Conservation (phyloP, 2,797 vertebrate species). For the Ctenopoma kingsleyae region DNA sequence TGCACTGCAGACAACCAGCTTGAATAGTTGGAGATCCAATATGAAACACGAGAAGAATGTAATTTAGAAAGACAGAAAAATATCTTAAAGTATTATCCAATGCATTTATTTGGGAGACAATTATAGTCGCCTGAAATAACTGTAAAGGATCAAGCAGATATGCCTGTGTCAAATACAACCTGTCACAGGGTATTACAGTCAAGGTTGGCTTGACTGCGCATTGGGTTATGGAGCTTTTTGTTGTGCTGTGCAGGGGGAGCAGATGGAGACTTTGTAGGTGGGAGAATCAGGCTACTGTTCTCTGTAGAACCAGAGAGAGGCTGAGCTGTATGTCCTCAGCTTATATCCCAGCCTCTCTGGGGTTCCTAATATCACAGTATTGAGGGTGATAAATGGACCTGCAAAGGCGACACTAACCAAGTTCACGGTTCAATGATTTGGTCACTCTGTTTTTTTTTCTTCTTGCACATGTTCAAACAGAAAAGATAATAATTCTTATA, state of each 20-base stretch:
- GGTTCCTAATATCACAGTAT: slow-evolving; percentile 74
- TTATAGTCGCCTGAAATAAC: slow-evolving; percentile 55
- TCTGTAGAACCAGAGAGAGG: slow-evolving; percentile 68
- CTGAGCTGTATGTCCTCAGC: slow-evolving; percentile 77
- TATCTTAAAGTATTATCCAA: slow-evolving; percentile 47
- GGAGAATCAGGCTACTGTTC: slow-evolving; percentile 84
- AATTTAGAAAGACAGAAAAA: slow-evolving; percentile 61
- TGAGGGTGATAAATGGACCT: slow-evolving; percentile 82
- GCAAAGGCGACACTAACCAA: slow-evolving; percentile 73
- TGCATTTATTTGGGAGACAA: slow-evolving; percentile 62
- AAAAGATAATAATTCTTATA: slow-evolving; percentile 32
- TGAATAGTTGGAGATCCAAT: slow-evolving; percentile 45
- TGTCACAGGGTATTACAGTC: slow-evolving; percentile 62
- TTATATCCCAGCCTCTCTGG: slow-evolving; percentile 67
- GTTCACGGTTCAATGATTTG: slow-evolving; percentile 71
- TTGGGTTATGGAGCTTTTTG: slow-evolving; percentile 62
- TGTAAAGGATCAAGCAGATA: slow-evolving; percentile 53
- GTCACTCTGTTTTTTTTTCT: slow-evolving; percentile 41
- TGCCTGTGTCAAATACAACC: slow-evolving; percentile 60
- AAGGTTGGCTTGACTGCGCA: slow-evolving; percentile 60
- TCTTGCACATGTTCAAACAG: slow-evolving; percentile 36
- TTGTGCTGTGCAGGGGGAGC: slow-evolving; percentile 71
- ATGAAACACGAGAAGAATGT: slow-evolving; percentile 42
- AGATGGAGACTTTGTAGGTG: slow-evolving; percentile 89
- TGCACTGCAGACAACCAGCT: slow-evolving; percentile 52